phyloP scores from a whole-genome alignment of 2,797 vertebrate genomes.

The Aldrovandia affinis region DNA sequence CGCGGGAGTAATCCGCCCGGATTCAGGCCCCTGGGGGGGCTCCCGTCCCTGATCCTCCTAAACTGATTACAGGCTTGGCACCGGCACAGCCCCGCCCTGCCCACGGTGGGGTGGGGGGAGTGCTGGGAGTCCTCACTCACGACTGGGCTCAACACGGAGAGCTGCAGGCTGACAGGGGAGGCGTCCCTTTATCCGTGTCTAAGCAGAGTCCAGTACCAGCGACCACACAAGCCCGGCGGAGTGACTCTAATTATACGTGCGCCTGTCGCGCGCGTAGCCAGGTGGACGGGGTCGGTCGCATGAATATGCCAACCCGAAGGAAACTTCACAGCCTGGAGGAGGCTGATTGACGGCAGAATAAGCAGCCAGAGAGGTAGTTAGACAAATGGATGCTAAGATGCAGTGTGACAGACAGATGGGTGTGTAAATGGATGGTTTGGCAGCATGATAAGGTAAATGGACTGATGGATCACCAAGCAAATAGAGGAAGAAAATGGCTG shows the following conservation, averaged over 20 bases:
- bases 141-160: slow-evolving; percentile 52
- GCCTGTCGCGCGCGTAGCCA: not conserved
- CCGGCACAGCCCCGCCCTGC: slow-evolving; percentile 65
- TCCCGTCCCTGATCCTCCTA: slow-evolving; percentile 68
- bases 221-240: not conserved
- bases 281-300: slow-evolving; percentile 24
- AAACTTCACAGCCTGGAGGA: slow-evolving; percentile 32
- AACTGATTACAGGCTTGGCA: slow-evolving; percentile 69
- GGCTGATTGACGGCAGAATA: slow-evolving; percentile 74
- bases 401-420: slow-evolving; percentile 83
- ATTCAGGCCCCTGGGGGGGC: slow-evolving; percentile 61
- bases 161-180: not conserved
- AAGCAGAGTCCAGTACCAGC: slow-evolving; percentile 60
- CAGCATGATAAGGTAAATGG: slow-evolving; percentile 83
- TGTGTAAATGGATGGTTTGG: slow-evolving; percentile 81
- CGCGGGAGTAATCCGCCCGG: slow-evolving; percentile 71
- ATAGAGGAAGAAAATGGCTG: slow-evolving; percentile 70
- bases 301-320: slow-evolving; percentile 51
- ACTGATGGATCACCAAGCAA: slow-evolving; percentile 82
- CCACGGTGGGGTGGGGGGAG: slow-evolving; percentile 55
- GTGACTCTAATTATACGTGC: slow-evolving; percentile 36
- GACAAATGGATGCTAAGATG: slow-evolving; percentile 80
- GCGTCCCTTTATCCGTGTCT: no score
- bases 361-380: slow-evolving; percentile 75
- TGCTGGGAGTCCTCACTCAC: no score